A percentile compares a stretch with the other conserved stretches of the same genome.
Conservation (phyloP, 1,140 invertebrate genomes). For the Achroia grisella region DNA sequence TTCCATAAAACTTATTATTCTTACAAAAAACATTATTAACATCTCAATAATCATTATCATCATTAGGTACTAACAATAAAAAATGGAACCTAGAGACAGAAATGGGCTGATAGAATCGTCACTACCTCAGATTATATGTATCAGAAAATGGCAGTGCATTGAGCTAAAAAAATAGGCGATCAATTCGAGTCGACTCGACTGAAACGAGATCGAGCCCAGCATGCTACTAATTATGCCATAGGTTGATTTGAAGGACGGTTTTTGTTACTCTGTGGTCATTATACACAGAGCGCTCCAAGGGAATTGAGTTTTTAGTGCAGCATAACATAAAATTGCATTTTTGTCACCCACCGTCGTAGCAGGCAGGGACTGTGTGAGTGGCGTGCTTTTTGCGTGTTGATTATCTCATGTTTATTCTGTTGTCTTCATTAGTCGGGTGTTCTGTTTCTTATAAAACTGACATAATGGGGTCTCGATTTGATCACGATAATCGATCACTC, state of each 20-base stretch:
- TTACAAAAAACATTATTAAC: too few relatives aligned
- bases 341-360: constrained; percentile 45
- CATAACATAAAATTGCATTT: constrained; percentile 64
- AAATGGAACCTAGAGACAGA: constrained; percentile 35
- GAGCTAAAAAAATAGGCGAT: background rate
- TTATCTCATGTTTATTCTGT: constrained; percentile 38
- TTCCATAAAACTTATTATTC: too few relatives aligned
- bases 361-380: constrained; percentile 16
- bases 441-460: constrained; percentile 16
- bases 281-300: constrained; percentile 29
- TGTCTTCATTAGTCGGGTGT: constrained; percentile 40
- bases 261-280: constrained; percentile 30
- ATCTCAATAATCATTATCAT: constrained; percentile 27
- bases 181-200: background rate
- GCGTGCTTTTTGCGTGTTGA: constrained; percentile 26
- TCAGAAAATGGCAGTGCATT: constrained; percentile 19
- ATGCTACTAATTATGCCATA: constrained; percentile 57
- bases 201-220: constrained; percentile 22
- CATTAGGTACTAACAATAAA: constrained; percentile 36
- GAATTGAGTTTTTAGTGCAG: constrained; percentile 55
- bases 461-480: constrained; percentile 17
- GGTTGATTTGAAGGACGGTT: constrained; percentile 37
- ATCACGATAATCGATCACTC: constrained; percentile 22
- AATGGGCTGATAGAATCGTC: constrained; percentile 38
- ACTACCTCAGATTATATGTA: constrained; percentile 29